Conservation (phyloP, 2,113 vertebrate species). For the Odobenus rosmarus region DNA sequence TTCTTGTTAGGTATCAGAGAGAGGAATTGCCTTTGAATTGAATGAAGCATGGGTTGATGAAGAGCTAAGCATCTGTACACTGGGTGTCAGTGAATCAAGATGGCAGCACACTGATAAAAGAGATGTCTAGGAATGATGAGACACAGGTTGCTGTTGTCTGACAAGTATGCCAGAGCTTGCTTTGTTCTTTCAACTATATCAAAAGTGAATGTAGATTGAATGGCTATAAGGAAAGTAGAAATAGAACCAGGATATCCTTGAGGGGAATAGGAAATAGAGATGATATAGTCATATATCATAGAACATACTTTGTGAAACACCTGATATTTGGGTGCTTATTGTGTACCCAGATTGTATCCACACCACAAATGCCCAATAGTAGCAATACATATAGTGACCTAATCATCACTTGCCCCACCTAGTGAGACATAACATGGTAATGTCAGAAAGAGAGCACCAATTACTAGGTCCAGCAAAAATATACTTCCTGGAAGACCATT, state of each 20-base stretch:
- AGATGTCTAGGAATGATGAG: not conserved
- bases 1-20: not conserved
- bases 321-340: not conserved
- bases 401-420: not conserved
- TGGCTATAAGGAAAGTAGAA: not conserved
- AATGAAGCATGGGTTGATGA: not conserved
- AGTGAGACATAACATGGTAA: not conserved
- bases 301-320: not conserved
- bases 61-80: not conserved
- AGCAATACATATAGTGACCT: not conserved
- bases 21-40: not conserved
- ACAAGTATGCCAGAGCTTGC: not conserved
- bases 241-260: not conserved
- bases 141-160: not conserved
- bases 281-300: not conserved
- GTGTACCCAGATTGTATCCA: not conserved
- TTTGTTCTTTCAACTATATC: not conserved
- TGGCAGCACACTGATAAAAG: not conserved
- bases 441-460: not conserved
- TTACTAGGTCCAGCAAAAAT: not conserved
- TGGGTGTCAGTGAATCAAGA: not conserved
- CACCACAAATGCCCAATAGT: not conserved
- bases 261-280: not conserved
- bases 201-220: not conserved
- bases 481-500: not conserved